Base-by-base conservation (phyloP, 2,888 invertebrate species). In the Brachypalpus laphriformis region DNA sequence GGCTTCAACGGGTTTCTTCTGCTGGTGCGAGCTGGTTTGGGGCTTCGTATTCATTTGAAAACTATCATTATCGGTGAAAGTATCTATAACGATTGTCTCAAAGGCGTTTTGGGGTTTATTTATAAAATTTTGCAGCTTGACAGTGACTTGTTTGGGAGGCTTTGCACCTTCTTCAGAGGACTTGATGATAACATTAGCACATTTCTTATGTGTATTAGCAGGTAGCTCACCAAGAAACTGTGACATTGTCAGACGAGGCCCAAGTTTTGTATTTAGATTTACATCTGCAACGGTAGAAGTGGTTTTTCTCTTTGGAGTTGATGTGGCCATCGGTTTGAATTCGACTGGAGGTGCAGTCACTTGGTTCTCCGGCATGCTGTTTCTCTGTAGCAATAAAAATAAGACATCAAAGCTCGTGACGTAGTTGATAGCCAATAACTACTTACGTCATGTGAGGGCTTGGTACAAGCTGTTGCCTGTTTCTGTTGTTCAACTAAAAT, bases 311-410 rank as follows among this genome's bases (percentile, higher is more conserved):
- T 31, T 25, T 3, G 66, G 66, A 8, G 66, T 66, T 14, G 66
- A 66, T 14, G 66, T 51, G 16, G 51, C 34, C 25, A 40, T 3
- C 4, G 66, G 66, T 5, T 66, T 49, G 6, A 66, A 66, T 34
- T 14, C 61, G 8, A 14, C 14, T n/a, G 18, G 28, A 0, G 34
- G 16, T 5, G 2, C 20, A 7, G 1, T 14, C 6, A 16, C 5
- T 16, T 40, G 14, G 40, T 40, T 11, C 4, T 18, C 20, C 2
- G 45, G 8, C 9, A 1, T 8, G 0, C 3, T 18, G 9, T 2
- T 18, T 18, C 18, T 18, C 61, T 63, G 25, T 5, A 61, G 42
- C 3, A 16, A 20, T 2, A 45, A 45, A 49, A 4, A 49, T n/a
- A 40, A 1, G 11, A 9, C 7, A 9, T 8, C 25, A 25, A 25